A percentile compares a stretch with the other conserved stretches of the same genome.
These are phyloP conservation scores for Triplophysa dalaica DNA, from an alignment of 2,113 vertebrate species.

Conservation along the genomic window DNA sequence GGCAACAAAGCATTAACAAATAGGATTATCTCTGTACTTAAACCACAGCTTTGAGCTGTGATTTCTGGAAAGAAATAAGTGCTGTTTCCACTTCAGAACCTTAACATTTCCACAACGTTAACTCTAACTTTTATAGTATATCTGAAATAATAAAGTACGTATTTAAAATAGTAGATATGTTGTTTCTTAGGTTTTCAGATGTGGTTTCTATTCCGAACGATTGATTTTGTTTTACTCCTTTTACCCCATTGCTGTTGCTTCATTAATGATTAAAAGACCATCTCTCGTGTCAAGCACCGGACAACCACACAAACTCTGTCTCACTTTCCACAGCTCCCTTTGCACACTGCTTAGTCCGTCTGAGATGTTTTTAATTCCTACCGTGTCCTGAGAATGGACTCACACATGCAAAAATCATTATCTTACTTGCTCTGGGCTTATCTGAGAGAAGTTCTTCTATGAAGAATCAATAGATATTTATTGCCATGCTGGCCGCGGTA, in stretches of 20 bases:
- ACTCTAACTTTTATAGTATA: background rate
- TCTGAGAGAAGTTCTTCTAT: conserved; percentile 40
- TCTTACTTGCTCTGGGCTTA: conserved; percentile 41
- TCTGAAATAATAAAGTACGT: conserved; percentile 14
- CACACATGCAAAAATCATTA: conserved; percentile 43
- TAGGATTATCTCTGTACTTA: background rate
- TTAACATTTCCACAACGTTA: background rate
- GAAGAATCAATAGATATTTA: conserved; percentile 40
- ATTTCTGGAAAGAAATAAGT: background rate
- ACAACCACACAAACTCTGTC: conserved; percentile 36
- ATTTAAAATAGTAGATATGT: background rate
- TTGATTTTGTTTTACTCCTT: conserved; percentile 34
- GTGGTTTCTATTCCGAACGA: background rate
- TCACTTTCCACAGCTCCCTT: conserved; percentile 20
- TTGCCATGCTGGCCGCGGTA: conserved; percentile 30
- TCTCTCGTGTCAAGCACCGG: conserved; percentile 34
- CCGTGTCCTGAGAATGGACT: conserved; percentile 19
- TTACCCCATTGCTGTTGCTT: conserved; percentile 38
- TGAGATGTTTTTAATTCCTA: conserved; percentile 32
- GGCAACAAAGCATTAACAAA: background rate
- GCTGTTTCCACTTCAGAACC: no score
- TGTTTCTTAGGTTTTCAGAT: background rate
- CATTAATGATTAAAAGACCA: conserved; percentile 43
- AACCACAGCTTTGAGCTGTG: background rate
- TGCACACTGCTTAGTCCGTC: conserved; percentile 24